These are phyloP conservation scores for Myotis yumanensis DNA, from an alignment of 2,113 vertebrate genomes.

Conservation along the genomic window DNA sequence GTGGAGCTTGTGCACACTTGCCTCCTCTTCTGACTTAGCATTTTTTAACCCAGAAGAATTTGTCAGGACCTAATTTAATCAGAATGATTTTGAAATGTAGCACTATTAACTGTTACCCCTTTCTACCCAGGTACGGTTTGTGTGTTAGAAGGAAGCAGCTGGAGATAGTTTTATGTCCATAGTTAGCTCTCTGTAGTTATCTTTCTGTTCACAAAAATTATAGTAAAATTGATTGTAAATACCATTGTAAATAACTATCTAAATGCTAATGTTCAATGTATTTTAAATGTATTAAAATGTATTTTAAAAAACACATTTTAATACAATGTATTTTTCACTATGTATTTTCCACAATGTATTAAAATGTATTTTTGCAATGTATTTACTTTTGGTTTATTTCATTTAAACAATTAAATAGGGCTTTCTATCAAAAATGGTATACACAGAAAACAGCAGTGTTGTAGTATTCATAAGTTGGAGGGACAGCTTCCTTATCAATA, in stretches of 20 bases:
- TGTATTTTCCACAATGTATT: slow-evolving; percentile 44
- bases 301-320: slow-evolving; percentile 34
- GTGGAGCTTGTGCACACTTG: too few species aligned
- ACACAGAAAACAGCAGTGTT: neutral
- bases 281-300: slow-evolving; percentile 66
- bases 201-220: neutral
- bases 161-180: neutral
- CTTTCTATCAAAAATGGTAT: neutral
- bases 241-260: slow-evolving; percentile 42
- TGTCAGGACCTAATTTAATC: neutral
- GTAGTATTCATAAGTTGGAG: neutral
- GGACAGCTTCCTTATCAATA: neutral
- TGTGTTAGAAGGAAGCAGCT: neutral
- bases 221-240: slow-evolving; percentile 54
- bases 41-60: neutral
- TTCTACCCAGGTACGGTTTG: neutral
- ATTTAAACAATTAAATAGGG: neutral
- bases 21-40: neutral
- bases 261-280: slow-evolving; percentile 19
- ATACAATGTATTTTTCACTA: neutral
- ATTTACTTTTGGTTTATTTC: slow-evolving; percentile 56
- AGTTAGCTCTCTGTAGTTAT: neutral
- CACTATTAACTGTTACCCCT: neutral
- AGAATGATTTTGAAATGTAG: neutral
- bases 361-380: slow-evolving; percentile 64